These are phyloP conservation scores for Trachelus tabidus DNA, from an alignment of 2,888 invertebrate species.

Conservation along the genomic window DNA sequence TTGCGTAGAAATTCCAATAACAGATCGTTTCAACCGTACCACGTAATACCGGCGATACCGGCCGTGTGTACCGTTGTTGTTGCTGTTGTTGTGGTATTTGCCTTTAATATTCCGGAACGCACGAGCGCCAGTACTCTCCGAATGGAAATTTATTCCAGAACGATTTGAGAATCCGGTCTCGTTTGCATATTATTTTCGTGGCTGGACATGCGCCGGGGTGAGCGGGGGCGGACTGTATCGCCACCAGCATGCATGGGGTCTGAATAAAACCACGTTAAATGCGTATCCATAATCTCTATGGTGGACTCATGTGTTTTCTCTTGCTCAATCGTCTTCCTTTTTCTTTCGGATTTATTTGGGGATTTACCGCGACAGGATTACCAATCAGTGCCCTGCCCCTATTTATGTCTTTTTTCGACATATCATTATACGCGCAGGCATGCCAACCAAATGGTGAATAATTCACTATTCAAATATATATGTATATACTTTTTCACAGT, in stretches of 20 bases:
- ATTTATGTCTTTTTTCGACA: background rate
- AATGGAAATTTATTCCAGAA: conserved; percentile 31
- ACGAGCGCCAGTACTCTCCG: conserved; percentile 16
- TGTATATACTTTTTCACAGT: background rate
- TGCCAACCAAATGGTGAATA: background rate
- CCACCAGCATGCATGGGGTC: background rate
- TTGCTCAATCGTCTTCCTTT: background rate
- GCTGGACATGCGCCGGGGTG: background rate
- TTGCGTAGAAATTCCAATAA: background rate
- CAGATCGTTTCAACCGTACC: background rate
- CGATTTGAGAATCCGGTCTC: conserved; percentile 30
- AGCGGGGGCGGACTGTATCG: background rate
- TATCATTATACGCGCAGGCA: background rate
- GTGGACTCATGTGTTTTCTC: background rate
- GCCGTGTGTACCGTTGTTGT: background rate
- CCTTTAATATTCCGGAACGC: conserved; percentile 29
- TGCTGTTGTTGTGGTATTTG: background rate
- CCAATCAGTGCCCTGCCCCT: conserved; percentile 11
- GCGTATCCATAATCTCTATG: background rate
- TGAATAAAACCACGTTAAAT: too few relatives aligned
- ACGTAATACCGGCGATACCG: background rate
- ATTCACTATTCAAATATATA: background rate
- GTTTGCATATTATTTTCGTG: conserved; percentile 21
- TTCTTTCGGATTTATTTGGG: conserved; percentile 2
- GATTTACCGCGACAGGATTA: conserved; percentile 7